phyloP scores from a whole-genome alignment of 2,113 vertebrate genomes.

The Lagenorhynchus albirostris region DNA sequence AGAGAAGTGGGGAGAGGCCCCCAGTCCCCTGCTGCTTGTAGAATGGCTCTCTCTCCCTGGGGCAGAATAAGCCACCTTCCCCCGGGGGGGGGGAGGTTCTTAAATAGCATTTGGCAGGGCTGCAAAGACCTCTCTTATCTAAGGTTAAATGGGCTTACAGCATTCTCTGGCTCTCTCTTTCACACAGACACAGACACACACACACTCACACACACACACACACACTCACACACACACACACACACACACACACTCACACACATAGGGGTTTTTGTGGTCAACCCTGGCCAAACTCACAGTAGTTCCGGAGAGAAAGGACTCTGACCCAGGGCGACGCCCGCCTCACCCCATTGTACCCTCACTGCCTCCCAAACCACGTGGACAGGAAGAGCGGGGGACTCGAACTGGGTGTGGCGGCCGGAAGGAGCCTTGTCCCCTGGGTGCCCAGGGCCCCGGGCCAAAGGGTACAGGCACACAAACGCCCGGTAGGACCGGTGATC shows the following conservation, averaged over 20 bases:
- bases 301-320: background rate
- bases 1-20: fast-evolving
- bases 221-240: background rate
- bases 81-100: background rate
- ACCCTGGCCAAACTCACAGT: background rate
- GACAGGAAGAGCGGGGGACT: too few species aligned
- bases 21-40: fast-evolving
- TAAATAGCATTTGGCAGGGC: too few species aligned
- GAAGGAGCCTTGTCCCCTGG: background rate
- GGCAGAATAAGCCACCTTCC: background rate
- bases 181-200: too few species aligned
- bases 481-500: fast-evolving
- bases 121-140: background rate
- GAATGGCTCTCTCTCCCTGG: too few species aligned
- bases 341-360: fast-evolving
- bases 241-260: too few species aligned
- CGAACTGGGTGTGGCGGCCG: fast-evolving
- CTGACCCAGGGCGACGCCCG: fast-evolving
- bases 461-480: fast-evolving
- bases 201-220: background rate
- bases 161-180: background rate
- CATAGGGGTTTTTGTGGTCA: background rate
- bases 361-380: background rate
- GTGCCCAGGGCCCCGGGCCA: fast-evolving
- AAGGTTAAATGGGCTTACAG: background rate